Evolutionary conservation across 37 sponge, comb jelly and placozoan species (phyloP), one percentile per base, ranked within the genome.

Genomic region (Cliona cf. orientalis): DNA sequence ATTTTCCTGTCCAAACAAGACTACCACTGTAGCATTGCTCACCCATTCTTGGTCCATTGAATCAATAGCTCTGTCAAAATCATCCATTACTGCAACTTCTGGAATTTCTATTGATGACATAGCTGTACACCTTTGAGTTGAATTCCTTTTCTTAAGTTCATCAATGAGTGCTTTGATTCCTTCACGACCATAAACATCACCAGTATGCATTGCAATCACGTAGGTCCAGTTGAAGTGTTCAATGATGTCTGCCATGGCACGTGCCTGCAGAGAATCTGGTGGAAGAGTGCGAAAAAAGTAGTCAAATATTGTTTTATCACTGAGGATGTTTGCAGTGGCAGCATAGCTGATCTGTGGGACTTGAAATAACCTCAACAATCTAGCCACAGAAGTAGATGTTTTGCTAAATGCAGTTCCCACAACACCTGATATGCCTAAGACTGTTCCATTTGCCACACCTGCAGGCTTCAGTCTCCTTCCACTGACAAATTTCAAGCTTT

Each of bases 271-370:
- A n/a, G n/a, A n/a, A 69, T 92, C 93, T 22, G 93, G 86, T 25
- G 93, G 90, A 42, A 91, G 36, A 37, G 84, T 84, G 14, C 91
- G 88, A 34, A 94, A 73, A 74, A 94, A 94, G 65, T 83, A 94
- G 6, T 77, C 72, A 66, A 82, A 94, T 6, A 76, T 40, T 3
- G 66, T 71, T 37, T 84, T 88, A 45, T 94, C 88, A 57, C 91
- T 87, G 17, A 94, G 76, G 4, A 74, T 0, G 1, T 38, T 46
- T n/a, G 74, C 64, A 33, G 95, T 91, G 42, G 91, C 75, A 26
- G 85, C 85, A 63, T 91, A 91, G 38, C 87, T 82, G 0, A 94
- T 74, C 67, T 85, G 88, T 37, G 95, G 91, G 9, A 94, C 62
- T 28, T 75, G n/a, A 35, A 91, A 94, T 25, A 87, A 31, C 3